These are phyloP conservation scores for Melipona bicolor DNA, from an alignment of 2,888 invertebrate species.

Conservation along the genomic window DNA sequence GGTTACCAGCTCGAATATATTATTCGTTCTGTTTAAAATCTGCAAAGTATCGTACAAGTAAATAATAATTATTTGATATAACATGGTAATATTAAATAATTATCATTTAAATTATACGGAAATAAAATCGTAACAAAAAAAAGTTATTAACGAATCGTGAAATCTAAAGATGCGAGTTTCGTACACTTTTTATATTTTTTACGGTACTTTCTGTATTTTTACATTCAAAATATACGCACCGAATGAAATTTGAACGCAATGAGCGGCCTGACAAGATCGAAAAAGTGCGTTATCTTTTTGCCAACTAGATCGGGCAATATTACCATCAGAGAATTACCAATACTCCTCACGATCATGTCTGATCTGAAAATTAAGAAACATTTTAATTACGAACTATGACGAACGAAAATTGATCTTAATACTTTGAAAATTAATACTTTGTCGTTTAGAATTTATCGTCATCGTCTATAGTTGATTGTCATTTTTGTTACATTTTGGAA, in stretches of 20 bases:
- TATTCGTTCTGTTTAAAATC: constrained; percentile 98
- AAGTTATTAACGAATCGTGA: too few species aligned
- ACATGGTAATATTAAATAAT: too few species aligned
- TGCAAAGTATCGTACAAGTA: constrained; percentile 80
- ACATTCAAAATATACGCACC: constrained; percentile 86
- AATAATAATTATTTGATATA: not conserved
- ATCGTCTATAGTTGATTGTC: too few species aligned
- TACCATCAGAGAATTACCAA: constrained; percentile 95
- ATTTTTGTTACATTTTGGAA: too few species aligned
- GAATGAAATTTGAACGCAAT: constrained; percentile 97
- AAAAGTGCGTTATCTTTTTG: constrained; percentile 96
- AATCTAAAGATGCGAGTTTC: too few species aligned
- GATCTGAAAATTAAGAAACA: constrained; percentile 85
- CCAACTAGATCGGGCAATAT: constrained; percentile 94
- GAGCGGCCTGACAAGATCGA: constrained; percentile 95
- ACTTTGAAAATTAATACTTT: not conserved
- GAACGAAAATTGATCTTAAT: not conserved
- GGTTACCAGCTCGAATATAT: constrained; percentile 97
- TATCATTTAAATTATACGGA: too few species aligned
- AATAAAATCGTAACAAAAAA: too few species aligned
- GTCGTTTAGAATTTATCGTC: not conserved
- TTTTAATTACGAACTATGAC: not conserved
- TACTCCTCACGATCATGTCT: constrained; percentile 94
- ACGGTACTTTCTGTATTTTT: too few species aligned
- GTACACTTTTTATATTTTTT: too few species aligned